Evolutionary conservation across 92 coral and sea anemone genomes (phyloP), one percentile per base, ranked within the genome.

Genomic region (Porites evermanni): DNA sequence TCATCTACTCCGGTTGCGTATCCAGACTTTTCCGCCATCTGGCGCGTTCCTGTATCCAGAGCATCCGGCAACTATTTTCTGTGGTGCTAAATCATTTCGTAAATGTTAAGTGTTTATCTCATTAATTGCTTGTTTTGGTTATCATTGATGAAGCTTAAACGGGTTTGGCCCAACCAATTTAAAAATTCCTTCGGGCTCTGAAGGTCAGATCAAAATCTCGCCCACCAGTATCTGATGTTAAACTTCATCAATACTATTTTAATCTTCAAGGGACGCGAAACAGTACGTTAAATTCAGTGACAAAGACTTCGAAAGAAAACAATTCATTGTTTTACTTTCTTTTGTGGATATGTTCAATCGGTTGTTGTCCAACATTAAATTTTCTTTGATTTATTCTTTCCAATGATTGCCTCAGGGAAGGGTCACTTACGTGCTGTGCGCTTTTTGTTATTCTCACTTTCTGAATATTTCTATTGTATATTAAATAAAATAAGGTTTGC

Each of bases 101-200:
- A 53, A 69, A 70, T 61, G 24, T 17, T 23, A 7, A 8, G 61
- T 69, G 66, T 81, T 79, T 79, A 67, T 2, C 13, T 69, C 16
- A 70, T 69, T 70, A 70, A 81, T 58, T 56, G 78, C 86, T 81
- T 72, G 68, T 70, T 81, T 81, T 70, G 26, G 78, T 74, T 81
- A 81, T 81, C 86, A 18, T 70, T 81, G 51, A 47, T 69, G 12
- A 18, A 70, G 58, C 69, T 38, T 38, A 38, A 38, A 38, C 47
- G 47, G 47, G 47, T 38, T 20, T 38, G 56, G 59, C 50, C 24
- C 17, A 59, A 70, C 70, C 32, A 70, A 81, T 81, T 81, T 70
- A 56, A 47, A 81, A 70, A 81, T 81, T 81, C 86, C 78, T 81
- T 58, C 11, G 60, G 86, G 18, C 10, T 12, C 19, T 1, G 14